These are phyloP conservation scores for Drosophila flavopinicola DNA, from an alignment of 2,888 invertebrate species.

Conservation along the genomic window DNA sequence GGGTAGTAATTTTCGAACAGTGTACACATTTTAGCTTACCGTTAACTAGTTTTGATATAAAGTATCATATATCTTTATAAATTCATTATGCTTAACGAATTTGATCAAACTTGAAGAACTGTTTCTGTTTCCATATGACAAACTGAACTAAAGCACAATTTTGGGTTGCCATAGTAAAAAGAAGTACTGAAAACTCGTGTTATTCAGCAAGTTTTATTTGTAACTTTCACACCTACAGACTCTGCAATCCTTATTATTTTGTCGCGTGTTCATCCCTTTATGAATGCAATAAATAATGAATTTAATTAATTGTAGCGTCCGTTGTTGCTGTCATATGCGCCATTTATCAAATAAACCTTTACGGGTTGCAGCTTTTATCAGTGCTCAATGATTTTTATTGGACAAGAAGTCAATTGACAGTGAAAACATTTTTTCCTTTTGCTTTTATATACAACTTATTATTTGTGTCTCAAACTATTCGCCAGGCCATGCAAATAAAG, in stretches of 20 bases:
- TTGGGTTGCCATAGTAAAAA: too few relatives aligned
- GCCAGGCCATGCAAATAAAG: slow-evolving; percentile 29
- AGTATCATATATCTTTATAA: too few relatives aligned
- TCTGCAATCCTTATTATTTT: neutral
- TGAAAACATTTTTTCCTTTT: slow-evolving; percentile 9
- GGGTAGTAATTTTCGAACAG: too few relatives aligned
- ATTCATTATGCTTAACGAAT: too few relatives aligned
- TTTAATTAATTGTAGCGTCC: slow-evolving; percentile 57
- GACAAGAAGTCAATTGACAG: slow-evolving; percentile 19
- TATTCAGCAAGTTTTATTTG: slow-evolving; percentile 9
- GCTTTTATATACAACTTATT: neutral
- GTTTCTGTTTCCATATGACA: too few relatives aligned
- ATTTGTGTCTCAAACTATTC: slow-evolving; percentile 14
- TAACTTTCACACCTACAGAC: slow-evolving; percentile 25
- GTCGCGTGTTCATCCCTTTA: neutral
- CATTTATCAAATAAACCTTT: slow-evolving; percentile 47
- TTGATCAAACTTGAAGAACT: too few relatives aligned
- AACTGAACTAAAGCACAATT: too few relatives aligned
- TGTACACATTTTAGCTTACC: too few relatives aligned
- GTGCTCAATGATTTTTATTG: slow-evolving; percentile 34
- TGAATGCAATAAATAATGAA: slow-evolving; percentile 53
- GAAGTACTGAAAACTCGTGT: neutral
- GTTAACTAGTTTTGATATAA: too few relatives aligned
- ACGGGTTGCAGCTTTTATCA: slow-evolving; percentile 13
- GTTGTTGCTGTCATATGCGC: slow-evolving; percentile 16